Evolutionary conservation across 2,888 invertebrate species (phyloP).

Genomic region (Leucania comma): DNA sequence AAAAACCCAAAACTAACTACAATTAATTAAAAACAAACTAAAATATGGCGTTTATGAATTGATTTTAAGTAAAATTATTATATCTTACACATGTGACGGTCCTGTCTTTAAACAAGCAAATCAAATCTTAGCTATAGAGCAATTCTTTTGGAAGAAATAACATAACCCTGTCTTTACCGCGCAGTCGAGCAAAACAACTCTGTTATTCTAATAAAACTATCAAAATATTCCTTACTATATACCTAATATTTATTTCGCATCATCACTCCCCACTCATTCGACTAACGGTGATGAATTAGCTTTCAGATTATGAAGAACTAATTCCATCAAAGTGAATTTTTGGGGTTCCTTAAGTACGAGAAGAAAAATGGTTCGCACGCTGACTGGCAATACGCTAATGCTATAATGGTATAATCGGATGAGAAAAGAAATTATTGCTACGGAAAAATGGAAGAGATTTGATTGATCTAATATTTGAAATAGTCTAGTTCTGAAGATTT

Average conservation of each 20-base stretch:
- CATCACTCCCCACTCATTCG: conserved; percentile 75
- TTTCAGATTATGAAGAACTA: conserved; percentile 78
- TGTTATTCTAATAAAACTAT: neutral
- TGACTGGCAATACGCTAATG: conserved; percentile 84
- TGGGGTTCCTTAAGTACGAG: conserved; percentile 76
- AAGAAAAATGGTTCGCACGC: conserved; percentile 83
- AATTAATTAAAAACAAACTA: too few relatives aligned
- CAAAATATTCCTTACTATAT: neutral
- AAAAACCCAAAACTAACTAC: too few relatives aligned
- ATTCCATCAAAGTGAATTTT: conserved; percentile 84
- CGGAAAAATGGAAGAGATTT: conserved; percentile 68
- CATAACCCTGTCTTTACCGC: neutral
- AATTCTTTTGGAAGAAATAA: too few relatives aligned
- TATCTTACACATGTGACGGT: too few relatives aligned
- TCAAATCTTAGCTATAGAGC: too few relatives aligned
- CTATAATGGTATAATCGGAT: conserved; percentile 84
- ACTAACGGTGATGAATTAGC: conserved; percentile 81
- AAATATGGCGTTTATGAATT: too few relatives aligned
- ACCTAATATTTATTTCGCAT: conserved; percentile 72
- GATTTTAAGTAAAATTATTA: too few relatives aligned
- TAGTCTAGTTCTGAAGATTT: neutral
- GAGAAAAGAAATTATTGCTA: conserved; percentile 80
- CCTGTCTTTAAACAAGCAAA: too few relatives aligned
- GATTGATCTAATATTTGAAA: conserved; percentile 36
- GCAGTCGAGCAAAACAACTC: too few relatives aligned